Percentiles rank a stretch among this genome's conserved stretches.
Evolutionary conservation across 2,797 vertebrate species (phyloP).

Genomic region (Chromis chromis): DNA sequence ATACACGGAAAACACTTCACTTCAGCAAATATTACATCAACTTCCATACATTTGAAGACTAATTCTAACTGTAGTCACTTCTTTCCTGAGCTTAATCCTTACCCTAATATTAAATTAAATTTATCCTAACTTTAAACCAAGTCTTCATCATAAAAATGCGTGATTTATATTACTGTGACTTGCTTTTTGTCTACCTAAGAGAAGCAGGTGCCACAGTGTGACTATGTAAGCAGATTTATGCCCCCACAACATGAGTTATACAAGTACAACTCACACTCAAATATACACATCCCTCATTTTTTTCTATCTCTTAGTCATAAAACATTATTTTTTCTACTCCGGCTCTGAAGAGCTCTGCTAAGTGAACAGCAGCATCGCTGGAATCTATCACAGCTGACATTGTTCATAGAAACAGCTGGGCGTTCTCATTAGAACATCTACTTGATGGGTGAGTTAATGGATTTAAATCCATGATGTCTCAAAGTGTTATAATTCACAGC

Average conservation of each 20-base stretch:
- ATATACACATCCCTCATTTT: slow-evolving; percentile 9
- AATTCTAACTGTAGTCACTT: no score
- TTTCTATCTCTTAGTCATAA: slow-evolving; percentile 7
- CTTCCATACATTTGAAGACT: background rate
- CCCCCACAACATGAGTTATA: slow-evolving; percentile 3
- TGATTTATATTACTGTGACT: background rate
- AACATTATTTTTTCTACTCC: slow-evolving; percentile 6
- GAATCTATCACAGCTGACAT: slow-evolving; percentile 31
- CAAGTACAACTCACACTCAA: background rate
- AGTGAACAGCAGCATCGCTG: slow-evolving; percentile 12
- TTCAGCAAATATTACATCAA: background rate
- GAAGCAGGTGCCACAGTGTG: background rate
- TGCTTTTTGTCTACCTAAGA: background rate
- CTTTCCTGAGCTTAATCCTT: background rate
- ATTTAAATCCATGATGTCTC: slow-evolving; percentile 18
- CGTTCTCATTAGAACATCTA: slow-evolving; percentile 29
- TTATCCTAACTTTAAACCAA: background rate
- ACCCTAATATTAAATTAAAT: background rate
- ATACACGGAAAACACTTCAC: slow-evolving; percentile 6
- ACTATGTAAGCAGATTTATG: background rate
- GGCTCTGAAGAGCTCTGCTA: slow-evolving; percentile 19
- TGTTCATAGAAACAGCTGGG: slow-evolving; percentile 11
- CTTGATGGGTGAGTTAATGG: slow-evolving; percentile 26
- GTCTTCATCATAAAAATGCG: background rate
- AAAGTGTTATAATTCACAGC: slow-evolving; percentile 24